Evolutionary conservation across 30 jellyfish, hydroid and myxozoan species (phyloP).

Genomic region (Aurelia sp.): DNA sequence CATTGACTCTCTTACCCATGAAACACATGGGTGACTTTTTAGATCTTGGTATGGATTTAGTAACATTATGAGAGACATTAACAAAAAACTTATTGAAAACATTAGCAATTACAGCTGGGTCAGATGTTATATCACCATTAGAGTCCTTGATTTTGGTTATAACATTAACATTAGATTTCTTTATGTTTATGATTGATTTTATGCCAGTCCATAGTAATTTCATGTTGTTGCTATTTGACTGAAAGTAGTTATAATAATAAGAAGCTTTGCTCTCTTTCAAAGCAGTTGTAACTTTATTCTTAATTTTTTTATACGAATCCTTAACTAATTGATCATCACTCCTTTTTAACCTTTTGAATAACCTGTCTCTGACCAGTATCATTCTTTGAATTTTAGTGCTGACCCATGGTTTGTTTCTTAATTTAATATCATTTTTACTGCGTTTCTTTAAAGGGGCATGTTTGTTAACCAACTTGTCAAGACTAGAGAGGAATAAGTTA

Average conservation of each 20-base stretch:
- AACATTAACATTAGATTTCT: too few relatives aligned
- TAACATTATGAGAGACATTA: conserved; percentile 38
- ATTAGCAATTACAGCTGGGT: conserved; percentile 68
- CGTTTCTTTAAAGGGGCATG: neutral
- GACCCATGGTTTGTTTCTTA: neutral
- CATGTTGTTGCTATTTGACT: conserved; percentile 1
- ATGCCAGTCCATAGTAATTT: too few relatives aligned
- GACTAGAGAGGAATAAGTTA: neutral
- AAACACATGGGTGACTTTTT: conserved; percentile 5
- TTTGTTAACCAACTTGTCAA: neutral
- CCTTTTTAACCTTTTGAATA: neutral
- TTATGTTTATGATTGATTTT: too few relatives aligned
- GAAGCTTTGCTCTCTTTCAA: conserved; percentile 43
- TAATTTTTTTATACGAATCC: conserved; percentile 3
- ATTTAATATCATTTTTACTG: neutral
- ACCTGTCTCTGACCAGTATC: neutral
- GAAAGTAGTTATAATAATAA: conserved; percentile 8
- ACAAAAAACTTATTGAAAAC: conserved; percentile 35
- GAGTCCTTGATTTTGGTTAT: too few relatives aligned
- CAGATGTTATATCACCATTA: conserved; percentile 1
- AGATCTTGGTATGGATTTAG: conserved; percentile 8
- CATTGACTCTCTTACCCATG: conserved; percentile 7
- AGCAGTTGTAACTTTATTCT: conserved; percentile 19
- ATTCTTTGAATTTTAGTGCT: neutral
- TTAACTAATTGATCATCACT: too few relatives aligned